phyloP scores from a whole-genome alignment of 2,113 vertebrate genomes.

The Hemibagrus wyckioides region DNA sequence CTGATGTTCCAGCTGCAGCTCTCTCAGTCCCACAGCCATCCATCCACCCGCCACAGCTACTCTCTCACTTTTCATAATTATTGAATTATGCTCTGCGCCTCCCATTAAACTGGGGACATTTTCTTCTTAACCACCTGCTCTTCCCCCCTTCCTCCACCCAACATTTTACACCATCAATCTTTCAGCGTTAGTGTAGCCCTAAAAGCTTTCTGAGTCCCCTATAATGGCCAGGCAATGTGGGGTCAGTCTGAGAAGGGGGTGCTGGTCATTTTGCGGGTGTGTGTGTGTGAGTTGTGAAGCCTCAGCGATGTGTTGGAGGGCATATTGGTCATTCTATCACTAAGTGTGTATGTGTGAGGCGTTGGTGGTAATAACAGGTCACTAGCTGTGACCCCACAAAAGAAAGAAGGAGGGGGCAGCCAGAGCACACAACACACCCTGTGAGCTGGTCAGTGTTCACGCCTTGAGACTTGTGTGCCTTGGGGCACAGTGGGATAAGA shows the following conservation, averaged over 20 bases:
- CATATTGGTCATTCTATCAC: constrained; percentile 63
- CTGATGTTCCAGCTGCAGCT: constrained; percentile 36
- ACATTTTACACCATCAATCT: constrained; percentile 80
- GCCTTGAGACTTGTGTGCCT: constrained; percentile 46
- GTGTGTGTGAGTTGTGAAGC: constrained; percentile 61
- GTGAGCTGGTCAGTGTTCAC: constrained; percentile 48
- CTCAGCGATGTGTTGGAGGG: constrained; percentile 67
- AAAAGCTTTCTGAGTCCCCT: constrained; percentile 83
- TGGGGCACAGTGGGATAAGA: constrained; percentile 48
- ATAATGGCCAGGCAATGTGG: constrained; percentile 77
- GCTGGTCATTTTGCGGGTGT: constrained; percentile 57
- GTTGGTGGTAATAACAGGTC: constrained; percentile 55
- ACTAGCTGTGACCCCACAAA: constrained; percentile 58
- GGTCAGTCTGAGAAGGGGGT: constrained; percentile 73
- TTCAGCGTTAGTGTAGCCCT: constrained; percentile 77
- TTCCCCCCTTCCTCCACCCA: constrained; percentile 58
- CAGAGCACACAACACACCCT: constrained; percentile 40
- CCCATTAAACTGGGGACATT: constrained; percentile 79
- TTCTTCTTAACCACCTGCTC: constrained; percentile 84
- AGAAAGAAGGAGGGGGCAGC: constrained; percentile 41
- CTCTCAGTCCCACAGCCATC: constrained; percentile 51
- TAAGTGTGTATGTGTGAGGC: constrained; percentile 53
- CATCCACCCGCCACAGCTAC: constrained; percentile 58
- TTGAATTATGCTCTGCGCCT: constrained; percentile 79
- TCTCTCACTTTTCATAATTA: constrained; percentile 82